These are phyloP conservation scores for Lepus europaeus DNA, from an alignment of 2,113 vertebrate genomes.

Conservation along the genomic window DNA sequence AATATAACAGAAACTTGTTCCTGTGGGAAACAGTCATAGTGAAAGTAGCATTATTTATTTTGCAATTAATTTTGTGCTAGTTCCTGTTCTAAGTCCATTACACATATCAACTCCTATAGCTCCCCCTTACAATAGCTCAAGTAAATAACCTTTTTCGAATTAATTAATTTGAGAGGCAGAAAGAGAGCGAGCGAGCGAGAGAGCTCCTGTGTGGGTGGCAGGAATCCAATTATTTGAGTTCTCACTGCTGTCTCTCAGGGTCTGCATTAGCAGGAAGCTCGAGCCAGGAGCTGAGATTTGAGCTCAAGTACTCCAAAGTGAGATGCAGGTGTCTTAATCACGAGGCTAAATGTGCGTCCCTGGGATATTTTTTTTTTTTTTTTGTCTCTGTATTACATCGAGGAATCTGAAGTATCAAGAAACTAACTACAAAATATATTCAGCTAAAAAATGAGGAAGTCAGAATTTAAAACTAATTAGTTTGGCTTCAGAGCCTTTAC, in stretches of 20 bases:
- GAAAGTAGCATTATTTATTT: not conserved
- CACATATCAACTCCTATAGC: not conserved
- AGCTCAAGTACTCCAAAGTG: too few relatives aligned
- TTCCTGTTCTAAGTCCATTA: not conserved
- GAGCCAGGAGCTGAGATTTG: too few relatives aligned
- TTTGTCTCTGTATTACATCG: not conserved
- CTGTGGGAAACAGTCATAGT: not conserved
- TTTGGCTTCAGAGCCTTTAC: not conserved
- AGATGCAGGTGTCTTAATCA: too few relatives aligned
- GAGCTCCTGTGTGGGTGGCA: too few relatives aligned
- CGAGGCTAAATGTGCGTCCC: too few relatives aligned
- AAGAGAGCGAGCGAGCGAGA: too few relatives aligned
- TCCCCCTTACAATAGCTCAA: not conserved
- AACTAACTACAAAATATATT: constrained; percentile 6
- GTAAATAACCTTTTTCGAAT: not conserved
- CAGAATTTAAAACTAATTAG: not conserved
- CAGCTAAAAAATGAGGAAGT: constrained; percentile 31
- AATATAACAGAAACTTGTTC: not conserved
- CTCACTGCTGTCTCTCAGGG: too few relatives aligned
- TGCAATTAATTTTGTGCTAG: not conserved
- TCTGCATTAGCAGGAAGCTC: too few relatives aligned
- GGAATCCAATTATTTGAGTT: too few relatives aligned
- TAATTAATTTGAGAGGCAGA: too few relatives aligned
- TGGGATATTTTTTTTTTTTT: not conserved
- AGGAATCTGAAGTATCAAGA: not conserved